Evolutionary conservation across 2,113 vertebrate genomes (phyloP).

Genomic region (Poeciliopsis retropinna): DNA sequence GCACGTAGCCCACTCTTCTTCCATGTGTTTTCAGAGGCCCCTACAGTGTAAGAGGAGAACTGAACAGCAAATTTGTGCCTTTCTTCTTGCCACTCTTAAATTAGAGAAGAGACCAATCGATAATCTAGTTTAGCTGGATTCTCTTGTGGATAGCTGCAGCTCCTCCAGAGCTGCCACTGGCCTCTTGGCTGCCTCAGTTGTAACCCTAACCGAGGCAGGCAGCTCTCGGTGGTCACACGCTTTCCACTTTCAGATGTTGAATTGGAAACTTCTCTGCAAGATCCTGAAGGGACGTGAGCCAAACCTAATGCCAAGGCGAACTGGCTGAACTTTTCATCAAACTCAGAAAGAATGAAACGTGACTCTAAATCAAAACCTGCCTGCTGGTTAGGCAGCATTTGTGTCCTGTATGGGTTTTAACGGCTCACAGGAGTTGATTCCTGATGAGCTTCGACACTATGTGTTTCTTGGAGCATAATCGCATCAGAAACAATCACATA

Average conservation of each 20-base stretch:
- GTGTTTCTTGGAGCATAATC: slow-evolving; percentile 25
- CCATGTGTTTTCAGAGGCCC: too few species aligned
- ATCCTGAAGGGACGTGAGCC: neutral
- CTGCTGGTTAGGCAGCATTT: too few species aligned
- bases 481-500: slow-evolving; percentile 30
- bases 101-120: too few species aligned
- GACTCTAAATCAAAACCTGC: neutral
- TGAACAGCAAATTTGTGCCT: too few species aligned
- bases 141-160: neutral
- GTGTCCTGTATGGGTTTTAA: too few species aligned
- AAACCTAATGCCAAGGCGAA: neutral
- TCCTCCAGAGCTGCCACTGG: neutral
- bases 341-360: slow-evolving; percentile 23
- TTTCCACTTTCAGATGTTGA: too few species aligned
- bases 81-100: too few species aligned
- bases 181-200: neutral
- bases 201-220: too few species aligned
- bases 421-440: slow-evolving; percentile 4
- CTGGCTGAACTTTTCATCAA: neutral
- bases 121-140: neutral
- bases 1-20: too few species aligned
- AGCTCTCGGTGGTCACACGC: too few species aligned
- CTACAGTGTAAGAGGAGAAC: too few species aligned
- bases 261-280: too few species aligned
- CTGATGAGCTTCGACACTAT: slow-evolving; percentile 34